These are phyloP conservation scores for Nomada ferruginata DNA, from an alignment of 2,888 invertebrate genomes.

Conservation along the genomic window DNA sequence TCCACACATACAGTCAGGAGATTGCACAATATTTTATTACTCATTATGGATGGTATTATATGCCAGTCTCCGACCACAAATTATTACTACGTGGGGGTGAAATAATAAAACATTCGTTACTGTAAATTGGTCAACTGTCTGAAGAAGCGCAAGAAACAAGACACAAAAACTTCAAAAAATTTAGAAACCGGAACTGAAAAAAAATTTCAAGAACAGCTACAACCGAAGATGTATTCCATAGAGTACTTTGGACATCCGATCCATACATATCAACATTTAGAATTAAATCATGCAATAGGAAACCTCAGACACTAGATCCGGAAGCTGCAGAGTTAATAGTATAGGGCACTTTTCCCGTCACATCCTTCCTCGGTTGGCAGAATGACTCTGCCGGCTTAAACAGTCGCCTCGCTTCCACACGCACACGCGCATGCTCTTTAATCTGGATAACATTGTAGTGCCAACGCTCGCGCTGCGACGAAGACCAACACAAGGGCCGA, in stretches of 20 bases:
- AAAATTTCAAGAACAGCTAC: constrained; percentile 10
- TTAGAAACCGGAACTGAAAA: not conserved
- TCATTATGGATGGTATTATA: not conserved
- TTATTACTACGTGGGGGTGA: constrained; percentile 3
- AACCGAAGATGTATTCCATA: constrained; percentile 4
- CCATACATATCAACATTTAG: constrained; percentile 1
- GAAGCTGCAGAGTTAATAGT: not conserved
- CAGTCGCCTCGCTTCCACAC: too few species aligned
- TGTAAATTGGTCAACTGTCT: constrained; percentile 2
- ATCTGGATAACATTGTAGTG: too few species aligned
- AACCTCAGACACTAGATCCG: not conserved
- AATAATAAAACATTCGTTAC: constrained; percentile 3
- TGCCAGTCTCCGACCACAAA: not conserved
- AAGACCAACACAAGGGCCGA: too few species aligned
- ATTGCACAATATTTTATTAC: constrained; percentile 1
- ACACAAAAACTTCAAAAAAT: constrained; percentile 12
- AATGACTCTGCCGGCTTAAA: too few species aligned
- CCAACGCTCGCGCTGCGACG: too few species aligned
- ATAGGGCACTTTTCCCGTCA: too few species aligned
- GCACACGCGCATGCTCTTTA: too few species aligned
- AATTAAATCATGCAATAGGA: not conserved
- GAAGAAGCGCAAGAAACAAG: not conserved
- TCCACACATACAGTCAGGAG: not conserved
- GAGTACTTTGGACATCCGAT: not conserved
- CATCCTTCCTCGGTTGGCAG: too few species aligned